A percentile compares a stretch with the other conserved stretches of the same genome.
phyloP scores from a whole-genome alignment of 2,113 vertebrate genomes.

The Actenoides lindsayi region DNA sequence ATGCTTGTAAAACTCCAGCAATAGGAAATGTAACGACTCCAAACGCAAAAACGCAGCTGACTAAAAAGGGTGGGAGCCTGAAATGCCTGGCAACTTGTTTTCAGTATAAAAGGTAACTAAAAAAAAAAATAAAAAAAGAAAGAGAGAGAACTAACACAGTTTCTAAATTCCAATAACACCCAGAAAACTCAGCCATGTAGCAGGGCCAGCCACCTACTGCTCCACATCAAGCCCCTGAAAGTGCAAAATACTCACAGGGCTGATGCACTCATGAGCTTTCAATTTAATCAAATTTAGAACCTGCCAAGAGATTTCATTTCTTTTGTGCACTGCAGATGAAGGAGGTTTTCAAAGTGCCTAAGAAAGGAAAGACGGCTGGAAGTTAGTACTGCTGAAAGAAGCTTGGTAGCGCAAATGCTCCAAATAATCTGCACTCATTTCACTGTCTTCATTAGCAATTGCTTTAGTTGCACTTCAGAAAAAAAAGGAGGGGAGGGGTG shows the following conservation, averaged over 20 bases:
- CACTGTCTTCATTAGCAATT: not conserved
- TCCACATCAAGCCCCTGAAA: not conserved
- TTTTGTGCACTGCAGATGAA: not conserved
- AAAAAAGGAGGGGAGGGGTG: fast-evolving
- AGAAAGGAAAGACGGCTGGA: not conserved
- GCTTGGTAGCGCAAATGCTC: not conserved
- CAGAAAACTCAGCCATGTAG: not conserved
- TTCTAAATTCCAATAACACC: not conserved
- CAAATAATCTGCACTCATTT: not conserved
- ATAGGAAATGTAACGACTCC: not conserved
- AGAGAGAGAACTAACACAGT: not conserved
- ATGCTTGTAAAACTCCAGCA: not conserved
- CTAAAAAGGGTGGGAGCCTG: not conserved
- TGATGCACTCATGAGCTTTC: not conserved
- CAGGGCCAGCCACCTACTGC: not conserved
- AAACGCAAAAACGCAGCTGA: not conserved
- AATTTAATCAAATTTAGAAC: slow-evolving; percentile 28
- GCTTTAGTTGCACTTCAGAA: not conserved
- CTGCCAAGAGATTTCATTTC: not conserved
- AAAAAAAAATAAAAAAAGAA: not conserved
- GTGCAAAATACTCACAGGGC: not conserved
- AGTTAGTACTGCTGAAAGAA: not conserved
- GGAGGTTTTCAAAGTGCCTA: not conserved
- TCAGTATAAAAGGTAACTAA: not conserved
- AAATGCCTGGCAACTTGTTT: not conserved